Evolutionary conservation across 2,113 vertebrate species (phyloP).

Genomic region (Tamias sibiricus): DNA sequence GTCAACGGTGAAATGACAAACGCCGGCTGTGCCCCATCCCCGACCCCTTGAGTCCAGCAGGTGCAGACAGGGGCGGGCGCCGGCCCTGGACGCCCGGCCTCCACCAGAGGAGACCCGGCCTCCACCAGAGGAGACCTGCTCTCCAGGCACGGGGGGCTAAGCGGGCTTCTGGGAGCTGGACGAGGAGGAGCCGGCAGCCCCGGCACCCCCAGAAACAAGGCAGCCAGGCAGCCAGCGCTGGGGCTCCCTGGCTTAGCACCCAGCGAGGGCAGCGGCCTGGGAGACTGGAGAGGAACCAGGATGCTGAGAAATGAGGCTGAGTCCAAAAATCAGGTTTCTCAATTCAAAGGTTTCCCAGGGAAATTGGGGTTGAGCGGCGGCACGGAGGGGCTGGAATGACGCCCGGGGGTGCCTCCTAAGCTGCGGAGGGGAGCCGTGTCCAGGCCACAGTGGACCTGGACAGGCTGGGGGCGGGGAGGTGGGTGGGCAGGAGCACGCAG

Average conservation of each 20-base stretch:
- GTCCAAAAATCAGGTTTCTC: neutral
- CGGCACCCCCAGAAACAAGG: rapidly evolving
- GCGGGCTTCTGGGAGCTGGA: neutral
- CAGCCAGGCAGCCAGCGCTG: rapidly evolving
- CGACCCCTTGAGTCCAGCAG: rapidly evolving
- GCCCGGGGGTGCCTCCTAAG: neutral
- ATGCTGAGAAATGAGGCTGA: neutral
- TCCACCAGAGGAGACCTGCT: neutral
- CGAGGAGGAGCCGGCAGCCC: neutral
- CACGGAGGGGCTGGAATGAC: too few species aligned
- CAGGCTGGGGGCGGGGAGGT: too few species aligned
- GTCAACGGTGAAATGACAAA: neutral
- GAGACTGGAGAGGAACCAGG: neutral
- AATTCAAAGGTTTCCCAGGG: neutral
- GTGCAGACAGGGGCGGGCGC: rapidly evolving
- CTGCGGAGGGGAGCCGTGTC: neutral
- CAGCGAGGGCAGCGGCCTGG: neutral
- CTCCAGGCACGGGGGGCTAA: neutral
- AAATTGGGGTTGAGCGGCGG: neutral
- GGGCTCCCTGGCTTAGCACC: neutral
- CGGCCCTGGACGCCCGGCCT: rapidly evolving
- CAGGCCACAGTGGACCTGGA: neutral
- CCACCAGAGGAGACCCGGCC: neutral
- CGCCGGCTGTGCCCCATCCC: rapidly evolving
- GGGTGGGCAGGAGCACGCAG: neutral